Evolutionary conservation across 2,888 invertebrate species (phyloP).

Genomic region (Autographa gamma): DNA sequence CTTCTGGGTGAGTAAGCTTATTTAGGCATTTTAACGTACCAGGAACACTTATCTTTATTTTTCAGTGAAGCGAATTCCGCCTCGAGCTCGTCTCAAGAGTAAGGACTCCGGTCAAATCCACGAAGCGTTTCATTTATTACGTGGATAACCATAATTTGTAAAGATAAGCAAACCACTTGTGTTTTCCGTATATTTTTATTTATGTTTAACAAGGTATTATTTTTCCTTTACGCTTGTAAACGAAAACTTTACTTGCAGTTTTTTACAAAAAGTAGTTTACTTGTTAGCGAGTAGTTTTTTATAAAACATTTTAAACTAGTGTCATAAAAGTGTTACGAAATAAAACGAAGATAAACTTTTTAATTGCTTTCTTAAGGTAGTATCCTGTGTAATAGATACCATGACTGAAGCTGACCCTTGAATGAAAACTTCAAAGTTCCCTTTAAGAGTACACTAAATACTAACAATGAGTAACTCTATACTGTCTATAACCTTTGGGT

Average conservation of each 20-base stretch:
- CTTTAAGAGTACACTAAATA: constrained; percentile 12
- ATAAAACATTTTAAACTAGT: too few species aligned
- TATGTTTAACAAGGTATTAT: not conserved
- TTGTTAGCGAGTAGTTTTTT: too few species aligned
- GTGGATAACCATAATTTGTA: not conserved
- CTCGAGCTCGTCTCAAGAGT: not conserved
- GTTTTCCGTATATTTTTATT: constrained; percentile 3
- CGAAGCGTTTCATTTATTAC: not conserved
- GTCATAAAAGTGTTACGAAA: not conserved
- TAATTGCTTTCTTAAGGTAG: not conserved
- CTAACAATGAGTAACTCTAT: constrained; percentile 21
- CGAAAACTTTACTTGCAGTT: too few species aligned
- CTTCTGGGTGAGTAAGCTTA: constrained; percentile 29
- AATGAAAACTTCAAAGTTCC: constrained; percentile 4
- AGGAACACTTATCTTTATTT: constrained; percentile 14
- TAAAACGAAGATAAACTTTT: not conserved
- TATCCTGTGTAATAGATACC: not conserved
- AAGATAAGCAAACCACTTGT: not conserved
- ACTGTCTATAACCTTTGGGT: constrained; percentile 10
- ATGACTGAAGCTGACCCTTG: not conserved
- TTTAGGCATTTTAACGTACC: constrained; percentile 12
- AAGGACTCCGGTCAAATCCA: constrained; percentile 11
- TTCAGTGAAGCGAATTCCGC: not conserved
- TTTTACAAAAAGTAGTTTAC: too few species aligned
- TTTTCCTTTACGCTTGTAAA: too few species aligned